phyloP scores from a whole-genome alignment of 1,140 invertebrate genomes.

The Apis dorsata region DNA sequence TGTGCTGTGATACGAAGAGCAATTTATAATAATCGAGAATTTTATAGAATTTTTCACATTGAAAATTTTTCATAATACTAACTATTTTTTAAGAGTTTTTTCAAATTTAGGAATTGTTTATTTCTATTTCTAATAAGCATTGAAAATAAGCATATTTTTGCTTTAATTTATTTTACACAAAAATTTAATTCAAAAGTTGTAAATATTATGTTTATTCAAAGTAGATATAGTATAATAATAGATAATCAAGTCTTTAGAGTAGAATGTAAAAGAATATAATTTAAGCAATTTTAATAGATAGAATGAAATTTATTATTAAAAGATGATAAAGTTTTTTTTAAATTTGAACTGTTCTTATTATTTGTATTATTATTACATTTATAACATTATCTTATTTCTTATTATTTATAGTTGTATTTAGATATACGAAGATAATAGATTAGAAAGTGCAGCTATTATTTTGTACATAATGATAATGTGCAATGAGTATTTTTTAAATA shows the following conservation, averaged over 20 bases:
- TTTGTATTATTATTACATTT: not conserved
- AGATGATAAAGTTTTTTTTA: not conserved
- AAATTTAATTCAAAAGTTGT: no score
- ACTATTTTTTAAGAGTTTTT: not conserved
- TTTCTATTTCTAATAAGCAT: not conserved
- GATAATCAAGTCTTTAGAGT: conserved; percentile 5
- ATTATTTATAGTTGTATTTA: not conserved
- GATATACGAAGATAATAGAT: not conserved
- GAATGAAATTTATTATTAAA: not conserved
- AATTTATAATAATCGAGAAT: not conserved
- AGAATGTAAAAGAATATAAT: not conserved
- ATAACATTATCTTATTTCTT: not conserved
- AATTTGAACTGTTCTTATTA: not conserved
- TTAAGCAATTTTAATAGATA: not conserved
- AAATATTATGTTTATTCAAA: not conserved
- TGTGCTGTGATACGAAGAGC: conserved; percentile 9
- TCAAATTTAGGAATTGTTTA: not conserved
- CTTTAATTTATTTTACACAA: not conserved
- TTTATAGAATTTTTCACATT: conserved; percentile 2
- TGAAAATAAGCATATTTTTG: not conserved
- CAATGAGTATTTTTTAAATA: no score
- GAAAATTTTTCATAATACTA: not conserved
- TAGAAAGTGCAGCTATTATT: not conserved
- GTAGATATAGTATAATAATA: not conserved
- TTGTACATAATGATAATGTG: no score